These are phyloP conservation scores for Protomyctophum bolini DNA, from an alignment of 2,113 vertebrate species.

Conservation along the genomic window DNA sequence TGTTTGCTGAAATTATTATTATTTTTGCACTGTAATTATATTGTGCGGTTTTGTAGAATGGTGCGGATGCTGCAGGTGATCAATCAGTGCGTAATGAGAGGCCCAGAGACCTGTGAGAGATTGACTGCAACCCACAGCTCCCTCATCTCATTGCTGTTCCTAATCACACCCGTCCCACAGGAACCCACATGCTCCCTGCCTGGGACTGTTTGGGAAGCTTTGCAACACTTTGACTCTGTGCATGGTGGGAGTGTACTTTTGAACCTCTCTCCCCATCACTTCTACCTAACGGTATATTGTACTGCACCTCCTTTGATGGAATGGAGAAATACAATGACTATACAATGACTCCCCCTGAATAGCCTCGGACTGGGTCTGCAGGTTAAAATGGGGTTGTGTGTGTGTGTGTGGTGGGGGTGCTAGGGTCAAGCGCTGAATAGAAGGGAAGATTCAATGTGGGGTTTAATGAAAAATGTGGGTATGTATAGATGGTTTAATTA, in stretches of 20 bases:
- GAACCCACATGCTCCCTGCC: conserved; percentile 46
- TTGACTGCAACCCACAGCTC: conserved; percentile 53
- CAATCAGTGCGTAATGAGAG: conserved; percentile 71
- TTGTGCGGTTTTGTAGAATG: conserved; percentile 42
- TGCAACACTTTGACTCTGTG: conserved; percentile 16
- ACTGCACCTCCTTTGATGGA: conserved; percentile 42
- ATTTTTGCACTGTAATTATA: conserved; percentile 66
- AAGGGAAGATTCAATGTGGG: conserved; percentile 55
- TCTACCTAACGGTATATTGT: conserved; percentile 1
- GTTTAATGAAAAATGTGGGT: conserved; percentile 66
- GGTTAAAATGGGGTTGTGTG: conserved; percentile 56
- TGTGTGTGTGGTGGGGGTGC: conserved; percentile 13
- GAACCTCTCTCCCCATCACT: conserved; percentile 32
- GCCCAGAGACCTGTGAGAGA: conserved; percentile 55
- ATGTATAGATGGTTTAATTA: conserved; percentile 70
- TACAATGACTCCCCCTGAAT: conserved; percentile 54
- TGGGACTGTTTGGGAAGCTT: conserved; percentile 57
- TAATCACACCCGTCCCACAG: conserved; percentile 61
- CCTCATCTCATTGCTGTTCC: conserved; percentile 58
- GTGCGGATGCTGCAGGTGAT: conserved; percentile 59
- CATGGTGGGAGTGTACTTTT: conserved; percentile 26
- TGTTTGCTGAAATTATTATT: conserved; percentile 54
- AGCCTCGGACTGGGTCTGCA: conserved; percentile 44
- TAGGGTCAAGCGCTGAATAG: conserved; percentile 60
- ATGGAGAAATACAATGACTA: conserved; percentile 52